A percentile compares a stretch with the other conserved stretches of the same genome.
phyloP scores from a whole-genome alignment of 2,888 invertebrate genomes.

The Acrobasis consociella region DNA sequence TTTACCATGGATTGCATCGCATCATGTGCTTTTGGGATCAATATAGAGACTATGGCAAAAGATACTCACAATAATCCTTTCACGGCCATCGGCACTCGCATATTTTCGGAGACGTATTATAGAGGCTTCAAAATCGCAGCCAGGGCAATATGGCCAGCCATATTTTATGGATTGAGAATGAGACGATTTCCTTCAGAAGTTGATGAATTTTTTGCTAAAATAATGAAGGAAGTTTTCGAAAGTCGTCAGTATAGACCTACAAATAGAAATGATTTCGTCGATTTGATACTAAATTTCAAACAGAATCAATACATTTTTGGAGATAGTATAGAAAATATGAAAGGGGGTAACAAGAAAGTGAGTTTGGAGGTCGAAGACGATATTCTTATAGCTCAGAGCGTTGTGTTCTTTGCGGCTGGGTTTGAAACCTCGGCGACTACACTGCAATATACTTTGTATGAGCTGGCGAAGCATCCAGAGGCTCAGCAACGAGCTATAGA shows the following conservation, averaged over 20 bases:
- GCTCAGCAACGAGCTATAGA: conserved; percentile 33
- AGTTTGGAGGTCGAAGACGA: conserved; percentile 2
- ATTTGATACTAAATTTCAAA: conserved; percentile 28
- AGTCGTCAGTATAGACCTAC: conserved; percentile 25
- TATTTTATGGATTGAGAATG: conserved; percentile 45
- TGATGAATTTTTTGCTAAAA: conserved; percentile 37
- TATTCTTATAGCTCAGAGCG: conserved; percentile 26
- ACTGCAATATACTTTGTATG: conserved; percentile 38
- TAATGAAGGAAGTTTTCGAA: conserved; percentile 24
- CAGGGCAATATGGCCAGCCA: conserved; percentile 45
- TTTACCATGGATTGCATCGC: conserved; percentile 47
- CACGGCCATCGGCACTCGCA: conserved; percentile 37
- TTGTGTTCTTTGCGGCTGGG: conserved; percentile 60
- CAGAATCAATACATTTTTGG: conserved; percentile 27
- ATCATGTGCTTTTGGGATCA: conserved; percentile 46
- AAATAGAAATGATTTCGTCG: conserved; percentile 33
- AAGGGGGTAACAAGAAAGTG: conserved; percentile 7
- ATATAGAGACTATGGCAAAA: conserved; percentile 42
- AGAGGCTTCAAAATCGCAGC: conserved; percentile 33
- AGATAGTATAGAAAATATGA: conserved; percentile 10
- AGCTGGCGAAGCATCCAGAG: conserved; percentile 40
- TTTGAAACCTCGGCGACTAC: conserved; percentile 45
- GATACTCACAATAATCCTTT: conserved; percentile 41
- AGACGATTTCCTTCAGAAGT: conserved; percentile 38
- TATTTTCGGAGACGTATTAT: conserved; percentile 34